Evolutionary conservation across 2,797 vertebrate species (phyloP).

Genomic region (Iguana delicatissima): DNA sequence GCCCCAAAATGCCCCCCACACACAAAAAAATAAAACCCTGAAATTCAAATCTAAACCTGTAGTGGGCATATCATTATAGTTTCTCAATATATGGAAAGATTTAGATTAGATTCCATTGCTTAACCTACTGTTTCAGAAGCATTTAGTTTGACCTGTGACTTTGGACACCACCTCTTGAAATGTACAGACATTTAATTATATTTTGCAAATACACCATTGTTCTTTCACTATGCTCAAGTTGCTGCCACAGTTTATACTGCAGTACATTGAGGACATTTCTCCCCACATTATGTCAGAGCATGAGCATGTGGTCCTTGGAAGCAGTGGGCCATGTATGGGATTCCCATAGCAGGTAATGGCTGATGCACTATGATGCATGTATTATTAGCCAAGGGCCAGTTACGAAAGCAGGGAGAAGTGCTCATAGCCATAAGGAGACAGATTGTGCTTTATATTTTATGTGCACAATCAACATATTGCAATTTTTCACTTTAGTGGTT

Average conservation of each 20-base stretch:
- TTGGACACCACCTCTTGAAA: slow-evolving; percentile 28
- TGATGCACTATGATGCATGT: neutral
- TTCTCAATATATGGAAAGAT: neutral
- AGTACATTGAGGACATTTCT: neutral
- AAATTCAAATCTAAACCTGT: slow-evolving; percentile 46
- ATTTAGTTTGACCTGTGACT: slow-evolving; percentile 32
- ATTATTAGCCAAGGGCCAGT: slow-evolving; percentile 12
- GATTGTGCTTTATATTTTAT: slow-evolving; percentile 33
- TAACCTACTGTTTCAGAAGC: neutral
- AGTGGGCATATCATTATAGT: slow-evolving; percentile 13
- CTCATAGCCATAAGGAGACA: neutral
- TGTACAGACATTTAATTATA: slow-evolving; percentile 7
- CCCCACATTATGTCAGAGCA: neutral
- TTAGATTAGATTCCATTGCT: slow-evolving; percentile 25
- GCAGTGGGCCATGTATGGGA: neutral
- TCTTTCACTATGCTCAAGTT: slow-evolving; percentile 57
- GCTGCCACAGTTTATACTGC: slow-evolving; percentile 16
- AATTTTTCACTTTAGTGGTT: slow-evolving; percentile 60
- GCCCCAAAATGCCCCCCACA: slow-evolving; percentile 42
- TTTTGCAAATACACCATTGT: slow-evolving; percentile 46
- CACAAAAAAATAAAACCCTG: slow-evolving; percentile 22
- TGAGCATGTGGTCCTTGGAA: neutral
- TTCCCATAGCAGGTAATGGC: slow-evolving; percentile 4
- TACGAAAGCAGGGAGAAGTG: neutral
- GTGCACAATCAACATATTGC: slow-evolving; percentile 46